Evolutionary conservation across 2,113 vertebrate genomes (phyloP), one percentile per base, ranked within the genome.

Genomic region (Pseudorectes ferrugineus): DNA sequence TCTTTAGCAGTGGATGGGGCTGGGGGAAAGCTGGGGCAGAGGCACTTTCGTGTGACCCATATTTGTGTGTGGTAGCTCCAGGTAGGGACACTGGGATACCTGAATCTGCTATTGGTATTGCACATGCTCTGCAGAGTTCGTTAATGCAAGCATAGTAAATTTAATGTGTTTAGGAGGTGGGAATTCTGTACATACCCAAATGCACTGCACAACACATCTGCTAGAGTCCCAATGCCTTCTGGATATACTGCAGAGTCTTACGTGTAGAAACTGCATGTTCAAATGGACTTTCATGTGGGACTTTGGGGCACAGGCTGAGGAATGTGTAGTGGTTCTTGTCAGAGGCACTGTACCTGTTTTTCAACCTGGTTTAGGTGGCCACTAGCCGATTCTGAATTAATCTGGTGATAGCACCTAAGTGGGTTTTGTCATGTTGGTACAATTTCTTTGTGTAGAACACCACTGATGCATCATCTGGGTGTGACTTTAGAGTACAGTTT

Each of bases 301-400:
- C 14, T 59, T 88, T 0, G 0, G 42, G 28, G 4, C 23, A 29
- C 2, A 22, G 46, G 22, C 51, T 84, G 77, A 71, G 43, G 52
- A 83, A 45, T 4, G 3, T 7, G 10, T 19, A 35, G 24, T 12
- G 10, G 14, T 67, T 84, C 68, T 58, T 26, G 21, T 71, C 55
- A 91, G 57, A 91, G 51, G 42, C 23, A 28, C 38, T 46, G 26
- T 74, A 45, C 46, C 51, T 81, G 35, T 19, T 77, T 83, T 79
- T 85, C 71, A 73, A 1, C 22, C 12, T 82, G 28, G 4, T 75
- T 83, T 76, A 67, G 1, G 11, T 21, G 68, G 31, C 35, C n/a
- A 59, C 45, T 63, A 51, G 22, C 29, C 4, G 7, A 28, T 73
- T 82, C 35, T 70, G 51, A 80, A 66, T 73, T 59, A 52, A 80